These are phyloP conservation scores for Gadus chalcogrammus DNA, from an alignment of 2,113 vertebrate genomes.

Conservation along the genomic window DNA sequence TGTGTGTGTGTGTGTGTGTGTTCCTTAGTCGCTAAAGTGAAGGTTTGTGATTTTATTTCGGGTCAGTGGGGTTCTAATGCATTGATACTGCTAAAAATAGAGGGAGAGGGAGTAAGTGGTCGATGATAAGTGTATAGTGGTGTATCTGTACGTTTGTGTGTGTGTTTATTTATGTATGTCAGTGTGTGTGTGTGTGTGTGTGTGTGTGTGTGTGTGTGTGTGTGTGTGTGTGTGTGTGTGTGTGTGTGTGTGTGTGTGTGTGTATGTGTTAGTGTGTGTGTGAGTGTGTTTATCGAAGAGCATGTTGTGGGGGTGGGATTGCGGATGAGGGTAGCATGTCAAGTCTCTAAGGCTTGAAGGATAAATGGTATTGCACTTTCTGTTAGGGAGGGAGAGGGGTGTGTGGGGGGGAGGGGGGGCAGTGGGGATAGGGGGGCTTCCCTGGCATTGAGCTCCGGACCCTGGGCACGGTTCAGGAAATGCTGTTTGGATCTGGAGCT, in stretches of 20 bases:
- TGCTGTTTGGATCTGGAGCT: conserved; percentile 12
- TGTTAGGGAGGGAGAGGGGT: not conserved
- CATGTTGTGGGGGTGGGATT: not conserved
- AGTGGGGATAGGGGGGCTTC: too few species aligned
- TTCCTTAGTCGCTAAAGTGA: conserved; percentile 10
- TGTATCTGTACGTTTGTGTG: conserved; percentile 12
- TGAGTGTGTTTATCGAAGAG: not conserved
- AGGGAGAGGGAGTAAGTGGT: conserved; percentile 5
- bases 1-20: conserved; percentile 9
- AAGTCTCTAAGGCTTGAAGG: not conserved
- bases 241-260: not conserved
- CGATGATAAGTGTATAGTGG: not conserved
- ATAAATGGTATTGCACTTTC: conserved; percentile 20
- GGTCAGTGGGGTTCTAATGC: conserved; percentile 7
- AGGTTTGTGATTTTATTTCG: conserved; percentile 4
- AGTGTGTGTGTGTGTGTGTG: not conserved
- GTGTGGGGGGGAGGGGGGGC: conserved; percentile 7
- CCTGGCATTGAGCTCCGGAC: too few species aligned
- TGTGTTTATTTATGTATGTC: conserved; percentile 16
- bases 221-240: conserved; percentile 12
- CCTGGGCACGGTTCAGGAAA: conserved; percentile 8
- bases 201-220: not conserved
- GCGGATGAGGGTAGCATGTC: not conserved
- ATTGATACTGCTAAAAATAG: conserved; percentile 5
- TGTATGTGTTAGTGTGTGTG: conserved; percentile 6